Conservation (phyloP, 2,797 vertebrate genomes). For the Cynodonichthys magdalenae region DNA sequence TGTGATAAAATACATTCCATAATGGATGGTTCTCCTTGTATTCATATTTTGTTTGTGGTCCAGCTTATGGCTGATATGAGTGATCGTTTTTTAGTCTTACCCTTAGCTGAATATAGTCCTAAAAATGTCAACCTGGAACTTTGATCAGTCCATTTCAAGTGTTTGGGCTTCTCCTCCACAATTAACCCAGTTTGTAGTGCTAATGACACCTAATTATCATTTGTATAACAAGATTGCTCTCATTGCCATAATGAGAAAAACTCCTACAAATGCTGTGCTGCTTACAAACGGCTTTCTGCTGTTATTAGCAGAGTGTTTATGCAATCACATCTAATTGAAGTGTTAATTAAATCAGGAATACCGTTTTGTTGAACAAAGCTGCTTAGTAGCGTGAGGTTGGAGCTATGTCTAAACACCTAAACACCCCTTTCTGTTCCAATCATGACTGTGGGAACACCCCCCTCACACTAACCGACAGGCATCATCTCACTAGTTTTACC, state of each 20-base stretch:
- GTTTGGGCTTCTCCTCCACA: conserved; percentile 73
- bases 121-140: conserved; percentile 65
- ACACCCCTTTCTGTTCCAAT: conserved; percentile 12
- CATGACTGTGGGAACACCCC: conserved; percentile 34
- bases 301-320: conserved; percentile 80
- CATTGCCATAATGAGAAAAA: conserved; percentile 80
- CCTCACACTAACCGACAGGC: neutral
- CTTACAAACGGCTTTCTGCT: conserved; percentile 72
- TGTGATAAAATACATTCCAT: conserved; percentile 77
- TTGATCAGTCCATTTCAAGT: conserved; percentile 78
- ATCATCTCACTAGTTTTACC: conserved; percentile 13
- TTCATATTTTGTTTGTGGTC: conserved; percentile 75
- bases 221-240: conserved; percentile 82
- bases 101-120: conserved; percentile 52
- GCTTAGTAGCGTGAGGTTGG: conserved; percentile 50
- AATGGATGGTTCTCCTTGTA: conserved; percentile 75
- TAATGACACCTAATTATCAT: conserved; percentile 84
- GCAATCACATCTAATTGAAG: conserved; percentile 84
- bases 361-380: conserved; percentile 72
- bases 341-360: conserved; percentile 83
- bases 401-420: conserved; percentile 39
- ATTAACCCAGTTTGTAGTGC: conserved; percentile 81
- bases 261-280: conserved; percentile 76
- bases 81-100: conserved; percentile 55
- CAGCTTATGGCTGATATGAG: conserved; percentile 56